A percentile compares a stretch with the other conserved stretches of the same genome.
Evolutionary conservation across 2,113 vertebrate genomes (phyloP).

Genomic region (Callospermophilus lateralis): DNA sequence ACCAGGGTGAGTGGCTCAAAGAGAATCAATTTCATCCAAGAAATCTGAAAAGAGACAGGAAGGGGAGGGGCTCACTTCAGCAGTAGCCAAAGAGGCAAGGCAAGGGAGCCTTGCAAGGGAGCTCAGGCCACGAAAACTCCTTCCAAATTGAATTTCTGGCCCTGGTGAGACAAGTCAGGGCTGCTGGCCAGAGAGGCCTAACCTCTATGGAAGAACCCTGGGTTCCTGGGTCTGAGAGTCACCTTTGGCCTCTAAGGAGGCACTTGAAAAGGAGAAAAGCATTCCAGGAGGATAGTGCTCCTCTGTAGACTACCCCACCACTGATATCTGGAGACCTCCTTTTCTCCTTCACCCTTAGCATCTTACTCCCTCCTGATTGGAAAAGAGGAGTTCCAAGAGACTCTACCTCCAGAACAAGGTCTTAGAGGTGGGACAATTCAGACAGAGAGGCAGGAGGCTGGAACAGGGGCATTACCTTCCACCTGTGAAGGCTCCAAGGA

Average conservation of each 20-base stretch:
- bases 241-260: background rate
- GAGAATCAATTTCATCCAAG: slow-evolving; percentile 69
- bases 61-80: background rate
- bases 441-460: background rate
- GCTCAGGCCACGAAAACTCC: slow-evolving; percentile 51
- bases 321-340: background rate
- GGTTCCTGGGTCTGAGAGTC: background rate
- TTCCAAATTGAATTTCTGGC: slow-evolving; percentile 70
- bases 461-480: background rate
- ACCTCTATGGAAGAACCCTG: background rate
- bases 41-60: slow-evolving; percentile 59
- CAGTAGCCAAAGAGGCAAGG: background rate
- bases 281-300: background rate
- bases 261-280: background rate
- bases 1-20: slow-evolving; percentile 81
- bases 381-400: background rate
- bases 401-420: background rate
- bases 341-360: background rate
- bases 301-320: too few species aligned
- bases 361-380: background rate
- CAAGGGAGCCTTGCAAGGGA: too few species aligned
- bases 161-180: slow-evolving; percentile 18
- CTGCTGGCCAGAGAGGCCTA: background rate
- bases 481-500: background rate
- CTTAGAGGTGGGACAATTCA: background rate